Evolutionary conservation across 2,888 invertebrate species (phyloP).

Genomic region (Polydrusus tereticollis): DNA sequence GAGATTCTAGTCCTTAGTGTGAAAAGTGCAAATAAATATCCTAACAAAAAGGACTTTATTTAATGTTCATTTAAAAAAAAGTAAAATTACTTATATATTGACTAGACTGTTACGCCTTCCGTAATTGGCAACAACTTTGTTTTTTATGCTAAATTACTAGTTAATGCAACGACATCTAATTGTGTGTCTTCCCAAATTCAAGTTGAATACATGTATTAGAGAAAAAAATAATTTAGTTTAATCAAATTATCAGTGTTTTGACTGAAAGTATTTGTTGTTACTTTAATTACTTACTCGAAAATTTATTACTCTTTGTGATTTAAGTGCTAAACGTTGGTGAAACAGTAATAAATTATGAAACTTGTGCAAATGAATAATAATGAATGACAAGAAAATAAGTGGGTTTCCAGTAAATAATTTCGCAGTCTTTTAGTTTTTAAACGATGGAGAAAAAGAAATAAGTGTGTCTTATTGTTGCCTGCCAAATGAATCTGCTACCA

Average conservation of each 20-base stretch:
- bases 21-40: too few relatives aligned
- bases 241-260: not conserved
- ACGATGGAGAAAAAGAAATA: not conserved
- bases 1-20: too few relatives aligned
- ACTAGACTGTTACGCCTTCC: too few relatives aligned
- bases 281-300: not conserved
- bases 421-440: not conserved
- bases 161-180: too few relatives aligned
- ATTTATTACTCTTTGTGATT: not conserved
- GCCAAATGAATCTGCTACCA: not conserved
- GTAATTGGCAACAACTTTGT: too few relatives aligned
- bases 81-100: too few relatives aligned
- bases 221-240: too few relatives aligned
- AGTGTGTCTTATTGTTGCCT: not conserved
- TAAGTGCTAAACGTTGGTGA: not conserved
- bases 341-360: constrained; percentile 16
- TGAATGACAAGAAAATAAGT: not conserved
- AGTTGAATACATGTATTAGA: too few relatives aligned
- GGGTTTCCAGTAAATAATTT: not conserved
- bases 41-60: too few relatives aligned
- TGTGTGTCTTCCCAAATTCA: too few relatives aligned
- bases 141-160: too few relatives aligned
- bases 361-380: constrained; percentile 11
- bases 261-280: not conserved
- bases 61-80: too few relatives aligned